Base-by-base conservation (phyloP, 1,140 invertebrate species). In the Brachystomella parvula region DNA sequence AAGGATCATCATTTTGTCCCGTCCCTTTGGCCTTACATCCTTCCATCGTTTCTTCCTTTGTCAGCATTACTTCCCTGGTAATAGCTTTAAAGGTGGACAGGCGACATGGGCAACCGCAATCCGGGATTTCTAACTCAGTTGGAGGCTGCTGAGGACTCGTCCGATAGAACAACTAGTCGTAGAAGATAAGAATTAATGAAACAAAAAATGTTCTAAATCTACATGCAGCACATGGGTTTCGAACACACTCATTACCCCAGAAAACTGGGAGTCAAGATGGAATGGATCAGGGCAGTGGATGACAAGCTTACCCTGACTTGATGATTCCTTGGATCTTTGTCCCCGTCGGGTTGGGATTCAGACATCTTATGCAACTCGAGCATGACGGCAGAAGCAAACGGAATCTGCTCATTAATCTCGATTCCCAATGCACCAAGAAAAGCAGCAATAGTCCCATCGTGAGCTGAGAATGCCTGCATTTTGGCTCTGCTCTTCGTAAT, bases 391-490 rank as follows among this genome's bases (percentile, higher is more conserved):
- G 88, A 80, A 2, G 85, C 79, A 72, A 90, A 94, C 0, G 83
- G 83, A 1, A 91, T 90, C 70, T 81, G 83, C 61, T 87, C 84
- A 2, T 79, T 78, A 65, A 92, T 83, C 75, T 86, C 94, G 1
- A 91, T 70, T 15, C 83, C 82, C 30, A 94, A 76, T 0, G 85
- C 80, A 75, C 85, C 85, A 1, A 94, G 78, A 30, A 93, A 72
- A 72, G 85, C 88, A 0, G 87, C 85, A 15, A 94, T 76, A 0
- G 88, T 93, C 2, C 86, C 85, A 76, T 95, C 92, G 76, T 95
- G 91, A 26, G 81, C 87, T 74, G 87, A 90, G 73, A 87, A 90
- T n/a, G 90, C 80, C 74, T 83, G 84, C 49, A 90, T 67, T 70
- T 86, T 88, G 35, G 84, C 79, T 69, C 83, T 74, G 1, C 82